Evolutionary conservation across 2,797 vertebrate species (phyloP), one percentile per base, ranked within the genome.

Genomic region (Crenuchus spilurus): DNA sequence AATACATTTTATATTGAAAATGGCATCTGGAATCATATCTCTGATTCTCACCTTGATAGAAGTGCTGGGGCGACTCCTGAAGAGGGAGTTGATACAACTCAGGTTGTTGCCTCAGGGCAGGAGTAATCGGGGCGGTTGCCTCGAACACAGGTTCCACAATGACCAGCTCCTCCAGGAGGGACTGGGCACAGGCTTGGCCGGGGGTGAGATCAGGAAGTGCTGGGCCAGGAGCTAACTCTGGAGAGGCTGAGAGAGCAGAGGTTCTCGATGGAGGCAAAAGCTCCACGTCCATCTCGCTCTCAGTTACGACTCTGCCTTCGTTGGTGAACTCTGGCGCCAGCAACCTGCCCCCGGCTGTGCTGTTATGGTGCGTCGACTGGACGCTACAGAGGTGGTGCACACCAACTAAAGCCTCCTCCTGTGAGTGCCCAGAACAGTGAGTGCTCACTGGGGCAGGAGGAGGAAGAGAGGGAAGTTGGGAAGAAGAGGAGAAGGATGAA

Each of bases 81-180:
- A 88, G 87, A 84, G 88, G 89, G 93, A 94, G 93, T 94, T 94
- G 93, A 94, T 94, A 90, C 93, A 94, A 94, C 93, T 93, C 93
- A 91, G 91, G 88, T 83, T 89, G 87, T 88, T 91, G 91, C 90
- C 90, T 92, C 79, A 91, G 87, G 65, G 89, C 89, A 88, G 89
- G 90, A 88, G 88, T 90, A 77, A 90, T 87, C 81, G 89, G 91
- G 91, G 89, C 91, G 87, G 87, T 74, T 87, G 91, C 90, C 91
- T 92, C 92, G 89, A 93, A 92, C 90, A 91, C 87, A 87, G 92
- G 90, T 92, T 93, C 92, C 57, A 92, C 90, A 80, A 87, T 87
- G 85, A 88, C 91, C 89, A 93, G 87, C 83, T 94, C 93, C 89
- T 93, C 92, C 89, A 93, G 84, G 87, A 93, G 90, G 91, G 89